Evolutionary conservation across 2,888 invertebrate species (phyloP), one percentile per base, ranked within the genome.

Genomic region (Oscheius sp.): DNA sequence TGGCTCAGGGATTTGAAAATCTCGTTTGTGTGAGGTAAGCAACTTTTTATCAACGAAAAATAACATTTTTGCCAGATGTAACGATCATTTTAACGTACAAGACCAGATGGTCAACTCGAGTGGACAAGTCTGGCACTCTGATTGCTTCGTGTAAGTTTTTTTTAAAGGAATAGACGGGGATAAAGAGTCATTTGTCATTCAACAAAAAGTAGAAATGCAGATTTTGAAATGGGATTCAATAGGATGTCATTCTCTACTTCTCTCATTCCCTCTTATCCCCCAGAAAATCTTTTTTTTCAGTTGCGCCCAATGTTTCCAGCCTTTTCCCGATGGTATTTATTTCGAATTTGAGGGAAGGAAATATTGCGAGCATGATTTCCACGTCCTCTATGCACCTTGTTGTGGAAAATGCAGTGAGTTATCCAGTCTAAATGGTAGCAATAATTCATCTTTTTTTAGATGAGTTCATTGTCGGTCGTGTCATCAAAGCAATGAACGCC

Each of bases 71-170:
- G 92, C 93, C 85, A 92, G 95, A 68, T 98, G 98, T 88, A 91
- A 92, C 72, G 95, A 96, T 85, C 95, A 95, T 3, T 98, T 98
- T 88, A 94, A 94, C 84, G 90, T 94, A 22, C 92, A 95, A 86
- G 97, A 98, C 87, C 95, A 97, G 88, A 97, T 98, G 86, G 95
- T 98, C 68, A 99, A 98, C 88, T 95, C 96, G 0, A 94, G 94
- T 86, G 97, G 97, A 67, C 95, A 97, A 88, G 90, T 97, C 45
- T 99, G 95, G 95, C 98, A 99, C 89, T 93, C 94, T 4, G 93
- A 94, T 84, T 98, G 98, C 87, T 98, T 99, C 90, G 98, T 98
- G 95, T 97, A 85, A 87, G 89, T 63, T 38, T 41, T 6, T 51
- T 49, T 17, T 22, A 12, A 6, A 45, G 45, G 17, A 12, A 17